These are phyloP conservation scores for Acropora tenuis DNA, from an alignment of 64 coral and sea anemone species.

Conservation along the genomic window DNA sequence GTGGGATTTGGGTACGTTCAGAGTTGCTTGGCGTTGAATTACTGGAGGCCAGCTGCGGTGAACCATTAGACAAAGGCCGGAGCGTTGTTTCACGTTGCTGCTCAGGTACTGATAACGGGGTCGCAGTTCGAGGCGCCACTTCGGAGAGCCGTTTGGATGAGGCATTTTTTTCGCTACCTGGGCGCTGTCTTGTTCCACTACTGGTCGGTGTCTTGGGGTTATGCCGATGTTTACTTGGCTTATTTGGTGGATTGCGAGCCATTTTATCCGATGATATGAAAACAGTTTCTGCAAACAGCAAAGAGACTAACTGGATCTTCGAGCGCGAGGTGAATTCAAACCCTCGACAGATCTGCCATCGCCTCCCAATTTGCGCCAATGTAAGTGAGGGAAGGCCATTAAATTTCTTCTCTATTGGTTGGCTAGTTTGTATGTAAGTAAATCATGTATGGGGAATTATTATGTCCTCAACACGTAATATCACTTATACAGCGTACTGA, in stretches of 20 bases:
- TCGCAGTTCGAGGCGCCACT: background rate
- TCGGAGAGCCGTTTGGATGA: background rate
- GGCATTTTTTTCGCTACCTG: background rate
- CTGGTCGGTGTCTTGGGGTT: background rate
- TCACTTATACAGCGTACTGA: too few relatives aligned
- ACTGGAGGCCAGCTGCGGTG: background rate
- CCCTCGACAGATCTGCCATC: background rate
- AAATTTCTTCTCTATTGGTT: too few relatives aligned
- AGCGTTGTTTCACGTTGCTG: background rate
- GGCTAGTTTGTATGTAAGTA: too few relatives aligned
- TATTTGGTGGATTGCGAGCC: background rate
- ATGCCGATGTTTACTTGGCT: background rate
- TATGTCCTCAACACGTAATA: too few relatives aligned
- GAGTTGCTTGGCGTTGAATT: background rate
- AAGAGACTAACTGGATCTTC: background rate
- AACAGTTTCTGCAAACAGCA: background rate
- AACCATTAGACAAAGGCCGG: background rate
- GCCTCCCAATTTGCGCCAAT: background rate
- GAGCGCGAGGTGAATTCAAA: background rate
- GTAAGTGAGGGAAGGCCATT: background rate
- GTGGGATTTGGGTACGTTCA: too few relatives aligned
- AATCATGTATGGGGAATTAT: too few relatives aligned
- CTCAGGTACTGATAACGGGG: background rate
- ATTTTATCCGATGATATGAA: background rate
- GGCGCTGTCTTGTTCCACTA: background rate